Evolutionary conservation across 2,888 invertebrate genomes (phyloP).

Genomic region (Lithodes maja): DNA sequence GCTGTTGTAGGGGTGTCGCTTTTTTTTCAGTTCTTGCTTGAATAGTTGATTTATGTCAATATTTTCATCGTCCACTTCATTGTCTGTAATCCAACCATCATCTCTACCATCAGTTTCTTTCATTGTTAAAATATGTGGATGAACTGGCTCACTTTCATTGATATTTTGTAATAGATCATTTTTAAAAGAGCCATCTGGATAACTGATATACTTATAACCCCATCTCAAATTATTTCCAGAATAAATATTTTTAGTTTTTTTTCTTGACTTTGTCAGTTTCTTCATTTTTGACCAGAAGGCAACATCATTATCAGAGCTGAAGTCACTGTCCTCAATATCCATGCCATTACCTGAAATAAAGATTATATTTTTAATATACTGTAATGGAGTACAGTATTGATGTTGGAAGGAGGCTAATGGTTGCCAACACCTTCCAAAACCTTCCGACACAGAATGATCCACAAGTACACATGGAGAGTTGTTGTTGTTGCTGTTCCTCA

Average conservation of each 20-base stretch:
- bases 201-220: constrained; percentile 4
- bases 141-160: neutral
- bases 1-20: constrained; percentile 33
- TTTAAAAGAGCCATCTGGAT: constrained; percentile 8
- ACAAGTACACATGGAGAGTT: no score
- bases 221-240: constrained; percentile 1
- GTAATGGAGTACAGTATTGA: no score
- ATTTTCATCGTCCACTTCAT: constrained; percentile 48
- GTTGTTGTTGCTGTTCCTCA: no score
- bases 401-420: no score
- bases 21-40: constrained; percentile 34
- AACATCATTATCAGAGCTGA: constrained; percentile 45
- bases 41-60: constrained; percentile 45
- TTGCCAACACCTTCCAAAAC: no score
- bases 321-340: constrained; percentile 41
- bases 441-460: no score
- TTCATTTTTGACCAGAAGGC: constrained; percentile 49
- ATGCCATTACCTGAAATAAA: constrained; percentile 25
- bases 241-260: neutral
- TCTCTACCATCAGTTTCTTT: neutral
- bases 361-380: no score
- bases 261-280: neutral
- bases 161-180: constrained; percentile 3
- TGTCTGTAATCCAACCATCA: constrained; percentile 55
- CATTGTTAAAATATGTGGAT: neutral